A percentile compares a stretch with the other conserved stretches of the same genome.
Evolutionary conservation across 2,888 invertebrate genomes (phyloP).

Genomic region (Cantharis flavilabris): DNA sequence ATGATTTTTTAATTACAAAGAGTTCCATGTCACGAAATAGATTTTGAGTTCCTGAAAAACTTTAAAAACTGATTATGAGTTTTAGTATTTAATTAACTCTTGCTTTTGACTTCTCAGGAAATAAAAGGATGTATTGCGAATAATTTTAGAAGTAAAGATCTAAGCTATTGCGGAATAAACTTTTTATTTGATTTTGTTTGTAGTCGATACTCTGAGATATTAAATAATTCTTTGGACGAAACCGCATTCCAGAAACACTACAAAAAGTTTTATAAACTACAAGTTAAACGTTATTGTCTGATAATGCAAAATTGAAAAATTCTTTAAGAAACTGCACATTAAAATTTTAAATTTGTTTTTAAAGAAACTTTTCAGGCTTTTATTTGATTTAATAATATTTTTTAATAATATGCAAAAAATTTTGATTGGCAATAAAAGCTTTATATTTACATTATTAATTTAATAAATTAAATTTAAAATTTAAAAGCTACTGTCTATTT

Average conservation of each 20-base stretch:
- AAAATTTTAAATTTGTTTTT: background rate
- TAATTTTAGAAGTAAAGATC: background rate
- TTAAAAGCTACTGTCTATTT: background rate
- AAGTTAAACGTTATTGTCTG: slow-evolving; percentile 1
- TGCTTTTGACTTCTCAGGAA: background rate
- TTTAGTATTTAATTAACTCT: background rate
- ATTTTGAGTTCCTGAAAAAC: background rate
- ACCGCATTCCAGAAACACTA: background rate
- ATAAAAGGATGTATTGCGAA: background rate
- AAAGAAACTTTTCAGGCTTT: background rate
- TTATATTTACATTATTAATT: background rate
- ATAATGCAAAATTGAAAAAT: slow-evolving; percentile 9
- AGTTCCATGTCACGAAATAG: no score
- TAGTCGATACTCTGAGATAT: slow-evolving; percentile 4
- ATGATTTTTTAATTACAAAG: no score
- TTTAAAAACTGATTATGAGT: background rate
- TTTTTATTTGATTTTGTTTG: slow-evolving; percentile 7
- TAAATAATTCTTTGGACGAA: slow-evolving; percentile 12
- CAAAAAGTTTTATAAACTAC: slow-evolving; percentile 8
- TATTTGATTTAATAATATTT: background rate
- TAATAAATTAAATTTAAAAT: background rate
- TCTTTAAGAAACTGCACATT: background rate
- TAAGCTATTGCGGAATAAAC: background rate
- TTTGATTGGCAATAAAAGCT: background rate
- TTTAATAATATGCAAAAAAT: background rate